Conservation (phyloP, 1,140 invertebrate species). For the Drosophila trapezifrons region DNA sequence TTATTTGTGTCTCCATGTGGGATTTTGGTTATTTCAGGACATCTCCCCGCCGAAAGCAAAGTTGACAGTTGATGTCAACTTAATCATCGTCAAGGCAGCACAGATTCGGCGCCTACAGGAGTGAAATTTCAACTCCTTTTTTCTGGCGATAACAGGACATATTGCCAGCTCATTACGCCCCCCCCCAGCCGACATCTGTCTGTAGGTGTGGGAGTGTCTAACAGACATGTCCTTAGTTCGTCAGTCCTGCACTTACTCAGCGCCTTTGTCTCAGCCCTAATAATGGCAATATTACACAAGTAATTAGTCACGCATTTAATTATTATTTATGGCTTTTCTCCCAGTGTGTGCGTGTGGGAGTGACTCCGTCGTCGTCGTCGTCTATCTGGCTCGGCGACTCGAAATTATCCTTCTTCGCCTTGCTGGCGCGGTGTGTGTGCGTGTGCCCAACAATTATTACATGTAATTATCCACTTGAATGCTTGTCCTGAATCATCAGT, state of each 20-base stretch:
- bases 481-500: slow-evolving; percentile 27
- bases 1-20: slow-evolving; percentile 28
- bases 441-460: slow-evolving; percentile 38
- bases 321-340: slow-evolving; percentile 72
- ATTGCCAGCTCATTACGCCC: slow-evolving; percentile 72
- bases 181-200: not conserved
- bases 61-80: slow-evolving; percentile 81
- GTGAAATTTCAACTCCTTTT: slow-evolving; percentile 75
- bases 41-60: slow-evolving; percentile 52
- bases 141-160: slow-evolving; percentile 69
- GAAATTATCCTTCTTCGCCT: slow-evolving; percentile 15
- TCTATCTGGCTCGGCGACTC: slow-evolving; percentile 29
- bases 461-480: slow-evolving; percentile 48
- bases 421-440: not conserved
- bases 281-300: slow-evolving; percentile 81
- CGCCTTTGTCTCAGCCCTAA: slow-evolving; percentile 45
- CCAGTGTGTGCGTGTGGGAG: slow-evolving; percentile 11
- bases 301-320: slow-evolving; percentile 83
- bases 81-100: slow-evolving; percentile 72
- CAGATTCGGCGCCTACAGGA: slow-evolving; percentile 22
- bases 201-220: slow-evolving; percentile 10
- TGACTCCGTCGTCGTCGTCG: slow-evolving; percentile 6
- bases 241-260: slow-evolving; percentile 56
- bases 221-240: slow-evolving; percentile 44
- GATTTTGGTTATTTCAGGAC: slow-evolving; percentile 54